Percentiles rank a stretch among this genome's conserved stretches.
Evolutionary conservation across 2,888 invertebrate species (phyloP).

Genomic region (Mythimna impura): DNA sequence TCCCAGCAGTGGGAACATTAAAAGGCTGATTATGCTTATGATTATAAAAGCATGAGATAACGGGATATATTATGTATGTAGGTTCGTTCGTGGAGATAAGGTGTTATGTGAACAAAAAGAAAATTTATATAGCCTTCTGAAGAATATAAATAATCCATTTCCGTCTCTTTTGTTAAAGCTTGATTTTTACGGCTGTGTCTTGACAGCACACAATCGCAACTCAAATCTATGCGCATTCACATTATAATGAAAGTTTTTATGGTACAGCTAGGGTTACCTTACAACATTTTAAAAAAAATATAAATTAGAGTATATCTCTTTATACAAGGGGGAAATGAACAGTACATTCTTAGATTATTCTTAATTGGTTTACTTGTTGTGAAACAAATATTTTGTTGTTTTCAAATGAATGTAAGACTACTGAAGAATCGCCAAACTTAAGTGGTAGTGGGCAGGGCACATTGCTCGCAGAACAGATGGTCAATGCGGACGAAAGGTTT

Average conservation of each 20-base stretch:
- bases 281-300: too few species aligned
- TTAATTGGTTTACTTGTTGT: too few species aligned
- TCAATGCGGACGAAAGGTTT: too few species aligned
- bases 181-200: constrained; percentile 5
- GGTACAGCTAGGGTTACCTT: constrained; percentile 6
- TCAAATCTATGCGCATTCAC: constrained; percentile 16
- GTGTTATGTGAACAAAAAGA: neutral
- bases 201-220: constrained; percentile 2
- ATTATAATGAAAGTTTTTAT: constrained; percentile 47
- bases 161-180: neutral
- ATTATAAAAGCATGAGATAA: neutral
- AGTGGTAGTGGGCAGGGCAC: too few species aligned
- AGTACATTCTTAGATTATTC: too few species aligned
- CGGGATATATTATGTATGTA: neutral
- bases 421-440: too few species aligned
- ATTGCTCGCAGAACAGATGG: too few species aligned
- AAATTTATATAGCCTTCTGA: neutral
- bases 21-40: neutral
- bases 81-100: neutral
- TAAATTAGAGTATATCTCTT: too few species aligned
- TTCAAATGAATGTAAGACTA: too few species aligned
- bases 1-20: too few species aligned
- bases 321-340: too few species aligned
- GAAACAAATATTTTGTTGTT: too few species aligned
- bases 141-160: neutral